A percentile compares a stretch with the other conserved stretches of the same genome.
Evolutionary conservation across 1,140 invertebrate genomes (phyloP).

Genomic region (Ctenoplectra terminalis): DNA sequence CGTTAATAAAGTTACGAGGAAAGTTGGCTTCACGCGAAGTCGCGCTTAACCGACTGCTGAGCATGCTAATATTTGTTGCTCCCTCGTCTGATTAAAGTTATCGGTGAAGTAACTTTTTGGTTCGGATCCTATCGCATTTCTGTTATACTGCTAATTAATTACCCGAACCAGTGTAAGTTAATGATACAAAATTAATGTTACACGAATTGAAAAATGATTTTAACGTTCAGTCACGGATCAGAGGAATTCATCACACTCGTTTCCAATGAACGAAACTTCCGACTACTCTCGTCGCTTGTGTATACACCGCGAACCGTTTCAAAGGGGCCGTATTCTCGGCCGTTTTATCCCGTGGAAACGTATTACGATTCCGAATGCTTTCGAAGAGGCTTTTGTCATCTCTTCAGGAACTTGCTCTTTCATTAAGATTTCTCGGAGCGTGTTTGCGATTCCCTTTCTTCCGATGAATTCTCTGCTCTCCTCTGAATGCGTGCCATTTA

Average conservation of each 20-base stretch:
- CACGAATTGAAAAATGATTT: not conserved
- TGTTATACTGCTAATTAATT: not conserved
- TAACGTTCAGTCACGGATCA: not conserved
- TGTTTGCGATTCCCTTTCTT: conserved; percentile 48
- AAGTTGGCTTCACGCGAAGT: conserved; percentile 9
- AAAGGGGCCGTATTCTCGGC: conserved; percentile 27
- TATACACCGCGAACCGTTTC: conserved; percentile 16
- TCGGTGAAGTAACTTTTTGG: not conserved
- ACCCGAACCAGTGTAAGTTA: not conserved
- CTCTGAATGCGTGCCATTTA: conserved; percentile 45
- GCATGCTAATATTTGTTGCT: conserved; percentile 7
- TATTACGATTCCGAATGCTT: conserved; percentile 51
- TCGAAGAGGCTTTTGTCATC: conserved; percentile 44
- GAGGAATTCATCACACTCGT: conserved; percentile 1
- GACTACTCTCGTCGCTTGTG: not conserved
- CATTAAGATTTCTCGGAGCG: conserved; percentile 44
- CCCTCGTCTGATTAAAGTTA: not conserved
- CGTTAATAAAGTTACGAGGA: not conserved
- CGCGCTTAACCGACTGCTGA: not conserved
- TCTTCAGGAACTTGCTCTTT: conserved; percentile 40
- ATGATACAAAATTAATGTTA: not conserved
- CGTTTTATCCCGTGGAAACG: conserved; percentile 29
- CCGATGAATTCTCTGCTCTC: conserved; percentile 31
- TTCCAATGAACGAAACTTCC: not conserved
- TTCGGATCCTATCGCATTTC: not conserved